phyloP scores from a whole-genome alignment of 2,797 vertebrate genomes.

The Scyliorhinus canicula region DNA sequence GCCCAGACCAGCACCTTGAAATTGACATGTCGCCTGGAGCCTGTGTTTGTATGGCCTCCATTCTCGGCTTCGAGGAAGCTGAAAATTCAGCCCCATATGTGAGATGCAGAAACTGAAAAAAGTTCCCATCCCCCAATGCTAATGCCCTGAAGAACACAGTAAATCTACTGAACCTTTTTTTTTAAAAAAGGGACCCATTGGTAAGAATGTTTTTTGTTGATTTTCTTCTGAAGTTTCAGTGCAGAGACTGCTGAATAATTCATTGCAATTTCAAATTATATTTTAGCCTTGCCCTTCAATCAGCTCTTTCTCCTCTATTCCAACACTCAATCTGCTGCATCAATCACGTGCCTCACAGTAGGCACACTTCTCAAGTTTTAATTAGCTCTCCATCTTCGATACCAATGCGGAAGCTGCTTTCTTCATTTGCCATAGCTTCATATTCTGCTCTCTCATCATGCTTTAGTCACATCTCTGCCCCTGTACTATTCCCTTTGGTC shows the following conservation, averaged over 20 bases:
- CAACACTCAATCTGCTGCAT: slow-evolving; percentile 12
- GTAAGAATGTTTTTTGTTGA: not conserved
- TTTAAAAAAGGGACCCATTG: not conserved
- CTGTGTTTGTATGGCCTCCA: not conserved
- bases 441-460: not conserved
- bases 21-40: not conserved
- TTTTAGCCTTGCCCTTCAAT: slow-evolving; percentile 15
- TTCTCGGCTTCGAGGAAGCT: no score
- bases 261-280: slow-evolving; percentile 13
- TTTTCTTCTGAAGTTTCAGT: slow-evolving; percentile 27
- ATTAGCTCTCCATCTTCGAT: not conserved
- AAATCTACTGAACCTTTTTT: not conserved
- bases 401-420: not conserved
- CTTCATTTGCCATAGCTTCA: not conserved
- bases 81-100: not conserved
- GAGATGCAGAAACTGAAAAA: not conserved
- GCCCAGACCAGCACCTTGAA: not conserved
- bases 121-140: not conserved
- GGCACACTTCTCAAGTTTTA: not conserved
- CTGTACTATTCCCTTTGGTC: not conserved
- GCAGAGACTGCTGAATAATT: slow-evolving; percentile 18
- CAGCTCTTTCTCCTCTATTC: not conserved
- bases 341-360: slow-evolving; percentile 17
- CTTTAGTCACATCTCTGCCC: slow-evolving; percentile 7
- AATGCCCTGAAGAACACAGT: not conserved